Base-by-base conservation (phyloP, 2,888 invertebrate genomes). In the Syritta pipiens region DNA sequence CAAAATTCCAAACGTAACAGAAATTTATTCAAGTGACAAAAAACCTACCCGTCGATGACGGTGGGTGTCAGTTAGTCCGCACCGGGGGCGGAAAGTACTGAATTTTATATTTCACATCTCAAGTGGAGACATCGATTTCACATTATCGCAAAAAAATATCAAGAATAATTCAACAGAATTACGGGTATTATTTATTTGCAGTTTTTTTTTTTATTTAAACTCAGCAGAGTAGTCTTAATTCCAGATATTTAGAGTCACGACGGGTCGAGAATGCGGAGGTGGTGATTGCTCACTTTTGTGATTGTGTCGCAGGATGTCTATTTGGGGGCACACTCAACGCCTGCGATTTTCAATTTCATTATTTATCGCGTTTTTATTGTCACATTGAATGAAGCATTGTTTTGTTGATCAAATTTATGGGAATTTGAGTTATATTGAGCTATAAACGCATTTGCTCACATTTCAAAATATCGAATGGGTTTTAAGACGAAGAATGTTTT, bases 81-180 rank as follows among this genome's bases (percentile, higher is more conserved):
- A 20, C 24, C 10, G 7, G 19, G 32, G 32, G 46, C 20, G 30
- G 19, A 49, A 20, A 6, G 37, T 20, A 35, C 55, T 60, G 42
- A 46, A 67, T 67, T 74, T 60, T 67, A 62, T 62, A 57, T 67
- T 72, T 55, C 60, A 72, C 77, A 67, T 68, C 49, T 79, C 79
- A 74, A 79, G 74, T 67, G 67, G 55, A 30, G 74, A 79, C 79
- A 79, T 79, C 79, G 79, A 79, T 74, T 79, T 62, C 74, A 62
- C 74, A 79, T 79, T 79, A 79, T 79, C 79, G 68, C 67, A 60
- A 35, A 20, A 79, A 72, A 79, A 74, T 68, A 79, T 79, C 74
- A 62, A 71, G 72, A 77, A 72, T 77, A 77, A 77, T 72, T 77
- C 77, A 77, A 77, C 72, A 35, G 77, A 60, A 72, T 77, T 77